phyloP scores from a whole-genome alignment of 2,797 vertebrate species.

The Gadopsis marmoratus region DNA sequence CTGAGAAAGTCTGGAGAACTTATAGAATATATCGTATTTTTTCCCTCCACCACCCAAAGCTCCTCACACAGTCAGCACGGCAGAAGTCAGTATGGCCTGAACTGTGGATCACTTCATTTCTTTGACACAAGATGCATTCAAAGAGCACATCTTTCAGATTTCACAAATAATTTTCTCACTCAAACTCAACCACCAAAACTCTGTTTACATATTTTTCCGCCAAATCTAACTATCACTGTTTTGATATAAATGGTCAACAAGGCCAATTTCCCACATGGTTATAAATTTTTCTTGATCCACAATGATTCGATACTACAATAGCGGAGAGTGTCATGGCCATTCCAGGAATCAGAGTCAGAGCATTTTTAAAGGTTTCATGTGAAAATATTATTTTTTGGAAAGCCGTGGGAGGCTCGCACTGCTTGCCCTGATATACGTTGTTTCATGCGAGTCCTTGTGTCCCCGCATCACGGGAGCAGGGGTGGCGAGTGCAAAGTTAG shows the following conservation, averaged over 20 bases:
- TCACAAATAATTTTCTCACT: neutral
- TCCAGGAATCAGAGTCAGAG: neutral
- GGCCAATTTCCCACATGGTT: neutral
- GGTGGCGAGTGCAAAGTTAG: neutral
- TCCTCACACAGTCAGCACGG: neutral
- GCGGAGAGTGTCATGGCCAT: neutral
- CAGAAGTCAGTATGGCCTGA: neutral
- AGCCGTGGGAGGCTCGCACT: neutral
- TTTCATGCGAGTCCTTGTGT: neutral
- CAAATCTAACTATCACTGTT: neutral
- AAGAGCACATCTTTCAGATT: neutral
- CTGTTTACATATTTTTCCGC: neutral
- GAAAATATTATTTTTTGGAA: neutral
- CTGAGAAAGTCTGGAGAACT: neutral
- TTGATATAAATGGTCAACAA: too few species aligned
- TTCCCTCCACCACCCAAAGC: neutral
- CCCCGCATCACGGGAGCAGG: neutral
- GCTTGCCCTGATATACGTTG: neutral
- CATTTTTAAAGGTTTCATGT: neutral
- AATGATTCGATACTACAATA: neutral
- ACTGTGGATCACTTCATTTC: neutral
- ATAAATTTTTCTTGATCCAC: neutral
- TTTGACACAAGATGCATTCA: neutral
- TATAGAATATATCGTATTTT: neutral
- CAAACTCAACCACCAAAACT: neutral